These are phyloP conservation scores for Diorhabda elongata DNA, from an alignment of 1,140 invertebrate species.

Conservation along the genomic window DNA sequence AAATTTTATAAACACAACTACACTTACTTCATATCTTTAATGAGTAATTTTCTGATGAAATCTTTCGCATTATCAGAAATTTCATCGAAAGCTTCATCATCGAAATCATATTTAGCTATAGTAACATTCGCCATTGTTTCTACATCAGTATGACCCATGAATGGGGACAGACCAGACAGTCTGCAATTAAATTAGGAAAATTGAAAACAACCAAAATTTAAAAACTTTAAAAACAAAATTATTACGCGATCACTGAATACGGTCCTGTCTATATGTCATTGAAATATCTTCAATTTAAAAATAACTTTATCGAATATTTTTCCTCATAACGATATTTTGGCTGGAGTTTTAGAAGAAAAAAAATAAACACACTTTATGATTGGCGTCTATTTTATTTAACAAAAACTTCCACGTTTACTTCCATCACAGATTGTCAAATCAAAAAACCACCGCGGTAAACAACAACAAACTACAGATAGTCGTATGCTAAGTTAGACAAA, in stretches of 20 bases:
- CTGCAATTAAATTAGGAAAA: slow-evolving; percentile 53
- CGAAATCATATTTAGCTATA: slow-evolving; percentile 91
- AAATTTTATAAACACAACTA: not conserved
- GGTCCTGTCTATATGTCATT: not conserved
- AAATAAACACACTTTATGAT: not conserved
- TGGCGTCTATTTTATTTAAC: not conserved
- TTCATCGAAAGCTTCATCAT: slow-evolving; percentile 88
- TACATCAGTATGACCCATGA: slow-evolving; percentile 95
- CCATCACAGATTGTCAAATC: no score
- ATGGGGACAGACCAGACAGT: slow-evolving; percentile 93
- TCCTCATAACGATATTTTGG: not conserved
- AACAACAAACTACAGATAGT: no score
- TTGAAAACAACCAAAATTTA: not conserved
- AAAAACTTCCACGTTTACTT: no score
- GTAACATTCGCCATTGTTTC: slow-evolving; percentile 98
- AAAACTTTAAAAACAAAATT: not conserved
- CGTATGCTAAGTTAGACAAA: no score
- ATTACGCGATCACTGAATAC: not conserved
- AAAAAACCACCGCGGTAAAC: no score
- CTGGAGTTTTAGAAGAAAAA: not conserved
- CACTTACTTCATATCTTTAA: slow-evolving; percentile 88
- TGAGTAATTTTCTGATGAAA: slow-evolving; percentile 81
- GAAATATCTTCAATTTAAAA: not conserved
- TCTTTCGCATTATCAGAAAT: slow-evolving; percentile 91
- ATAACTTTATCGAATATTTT: not conserved